Evolutionary conservation across 2,888 invertebrate genomes (phyloP).

Genomic region (Xestia rhomboidea): DNA sequence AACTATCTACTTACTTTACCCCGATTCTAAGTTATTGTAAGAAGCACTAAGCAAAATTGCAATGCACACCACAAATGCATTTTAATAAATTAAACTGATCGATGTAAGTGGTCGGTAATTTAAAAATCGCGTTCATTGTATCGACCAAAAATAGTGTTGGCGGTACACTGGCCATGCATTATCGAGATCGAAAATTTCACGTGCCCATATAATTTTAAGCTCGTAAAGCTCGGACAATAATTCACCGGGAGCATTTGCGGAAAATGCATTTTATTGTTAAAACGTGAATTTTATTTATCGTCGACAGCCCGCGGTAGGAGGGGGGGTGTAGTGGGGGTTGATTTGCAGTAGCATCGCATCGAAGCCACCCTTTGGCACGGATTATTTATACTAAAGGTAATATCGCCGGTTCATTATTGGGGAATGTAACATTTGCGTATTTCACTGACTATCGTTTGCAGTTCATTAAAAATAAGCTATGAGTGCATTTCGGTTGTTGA

Average conservation of each 20-base stretch:
- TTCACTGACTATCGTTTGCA: conserved; percentile 87
- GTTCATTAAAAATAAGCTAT: conserved; percentile 85
- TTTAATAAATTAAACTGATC: conserved; percentile 61
- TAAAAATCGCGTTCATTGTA: conserved; percentile 69
- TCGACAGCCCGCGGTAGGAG: conserved; percentile 85
- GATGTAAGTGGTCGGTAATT: conserved; percentile 67
- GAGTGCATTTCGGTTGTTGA: conserved; percentile 62
- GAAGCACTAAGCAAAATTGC: conserved; percentile 54
- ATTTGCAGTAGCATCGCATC: conserved; percentile 89
- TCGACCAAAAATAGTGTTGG: conserved; percentile 85
- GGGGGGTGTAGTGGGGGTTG: conserved; percentile 81
- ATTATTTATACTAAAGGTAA: conserved; percentile 90
- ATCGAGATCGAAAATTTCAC: conserved; percentile 90
- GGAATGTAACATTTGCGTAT: conserved; percentile 89
- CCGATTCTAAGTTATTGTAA: conserved; percentile 37
- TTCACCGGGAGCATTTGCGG: conserved; percentile 90
- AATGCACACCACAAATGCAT: conserved; percentile 46
- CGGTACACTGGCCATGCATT: conserved; percentile 82
- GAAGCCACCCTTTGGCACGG: conserved; percentile 89
- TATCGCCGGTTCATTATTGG: conserved; percentile 90
- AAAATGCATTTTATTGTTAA: conserved; percentile 91
- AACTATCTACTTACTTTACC: conserved; percentile 42
- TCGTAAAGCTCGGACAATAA: conserved; percentile 90
- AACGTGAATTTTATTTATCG: conserved; percentile 91
- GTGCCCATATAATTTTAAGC: conserved; percentile 90